Base-by-base conservation (phyloP, 2,888 invertebrate species). In the Tenodera sinensis region DNA sequence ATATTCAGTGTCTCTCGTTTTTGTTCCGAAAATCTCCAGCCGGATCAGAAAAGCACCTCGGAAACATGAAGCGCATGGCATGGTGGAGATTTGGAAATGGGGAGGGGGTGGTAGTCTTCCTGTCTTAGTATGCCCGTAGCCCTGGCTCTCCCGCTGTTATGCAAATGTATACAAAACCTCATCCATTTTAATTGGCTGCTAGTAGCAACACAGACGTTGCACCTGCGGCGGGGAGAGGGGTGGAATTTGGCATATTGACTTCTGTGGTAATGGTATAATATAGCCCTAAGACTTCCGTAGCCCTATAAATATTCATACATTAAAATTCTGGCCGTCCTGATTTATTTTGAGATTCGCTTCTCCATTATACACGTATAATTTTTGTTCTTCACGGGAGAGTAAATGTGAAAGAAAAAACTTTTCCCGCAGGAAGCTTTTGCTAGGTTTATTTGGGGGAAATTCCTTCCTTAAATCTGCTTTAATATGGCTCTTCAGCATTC, bases 101-200 rank as follows among this genome's bases (percentile, higher is more conserved):
- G 54, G 54, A 20, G 25, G 54, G 54, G 54, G 54, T 71, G 54
- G 54, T 27, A 85, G 54, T 54, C 54, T 54, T 85, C 28, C 28
- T 54, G 86, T 30, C n/a, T 85, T 86, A 81, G 28, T 81, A 25
- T 86, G 71, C 28, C 71, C 30, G 54, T 27, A 85, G 47, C 47
- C n/a, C 54, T 71, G 28, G 85, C 54, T 85, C 85, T 81, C 25
- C 71, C 34, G 84, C 87, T 82, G 30, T 71, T 88, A 89, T 89
- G 89, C 89, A 89, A 89, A 89, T 88, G 28, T 71, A 20, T 83
- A 88, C 34, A 83, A 85, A 88, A 85, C 88, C 89, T 90, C 89
- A 90, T 90, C 89, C 88, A 89, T 89, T 89, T 90, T 90, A 90
- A 90, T 90, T 90, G 89, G 89, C 89, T 85, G 30, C 81, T 81